Evolutionary conservation across 2,797 vertebrate genomes (phyloP).

Genomic region (Hypotaenidia philippensis): DNA sequence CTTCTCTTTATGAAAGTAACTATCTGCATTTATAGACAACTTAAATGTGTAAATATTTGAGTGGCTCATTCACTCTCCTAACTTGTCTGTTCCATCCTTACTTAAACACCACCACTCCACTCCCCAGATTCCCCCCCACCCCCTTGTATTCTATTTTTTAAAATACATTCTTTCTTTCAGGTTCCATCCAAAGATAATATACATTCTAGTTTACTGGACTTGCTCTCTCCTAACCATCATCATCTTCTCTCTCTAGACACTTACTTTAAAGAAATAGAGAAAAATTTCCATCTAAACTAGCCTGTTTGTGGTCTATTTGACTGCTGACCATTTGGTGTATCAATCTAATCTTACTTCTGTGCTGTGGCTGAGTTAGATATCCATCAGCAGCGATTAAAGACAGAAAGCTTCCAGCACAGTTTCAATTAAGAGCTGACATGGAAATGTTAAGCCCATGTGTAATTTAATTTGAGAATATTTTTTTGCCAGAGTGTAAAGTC

Average conservation of each 20-base stretch:
- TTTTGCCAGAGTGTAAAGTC: not conserved
- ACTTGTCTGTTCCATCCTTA: not conserved
- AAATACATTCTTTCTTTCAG: not conserved
- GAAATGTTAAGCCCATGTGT: not conserved
- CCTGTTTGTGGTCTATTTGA: not conserved
- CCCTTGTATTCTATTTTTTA: not conserved
- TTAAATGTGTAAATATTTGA: not conserved
- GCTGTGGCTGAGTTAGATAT: not conserved
- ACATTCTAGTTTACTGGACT: not conserved
- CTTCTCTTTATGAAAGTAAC: not conserved
- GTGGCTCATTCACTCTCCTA: not conserved
- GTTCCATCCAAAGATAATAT: not conserved
- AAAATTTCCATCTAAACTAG: not conserved
- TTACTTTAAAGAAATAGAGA: not conserved
- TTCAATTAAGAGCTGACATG: not conserved
- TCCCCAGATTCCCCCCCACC: not conserved
- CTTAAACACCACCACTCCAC: not conserved
- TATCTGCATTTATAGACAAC: not conserved
- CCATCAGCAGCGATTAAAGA: not conserved
- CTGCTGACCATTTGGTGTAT: constrained; percentile 9
- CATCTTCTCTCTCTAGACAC: not conserved
- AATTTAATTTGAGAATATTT: not conserved
- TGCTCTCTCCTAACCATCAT: not conserved
- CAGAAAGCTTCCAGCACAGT: not conserved
- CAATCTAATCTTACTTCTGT: not conserved